Percentiles rank a stretch among this genome's conserved stretches.
Evolutionary conservation across 2,113 vertebrate genomes (phyloP).

Genomic region (Eidolon helvum): DNA sequence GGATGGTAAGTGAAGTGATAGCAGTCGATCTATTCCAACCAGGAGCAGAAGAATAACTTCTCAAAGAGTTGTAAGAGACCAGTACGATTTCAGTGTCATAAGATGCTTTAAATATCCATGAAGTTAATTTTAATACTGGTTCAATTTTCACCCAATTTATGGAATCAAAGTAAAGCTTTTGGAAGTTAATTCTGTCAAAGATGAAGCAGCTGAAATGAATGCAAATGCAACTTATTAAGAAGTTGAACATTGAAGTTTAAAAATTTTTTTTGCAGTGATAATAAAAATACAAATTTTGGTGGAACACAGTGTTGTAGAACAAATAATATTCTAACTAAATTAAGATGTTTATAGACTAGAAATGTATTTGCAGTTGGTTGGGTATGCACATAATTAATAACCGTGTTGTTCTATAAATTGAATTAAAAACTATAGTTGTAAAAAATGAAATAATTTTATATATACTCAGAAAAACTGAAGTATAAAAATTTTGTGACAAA

Average conservation of each 20-base stretch:
- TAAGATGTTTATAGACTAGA: conserved; percentile 39
- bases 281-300: conserved; percentile 40
- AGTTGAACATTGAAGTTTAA: background rate
- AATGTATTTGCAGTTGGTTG: conserved; percentile 56
- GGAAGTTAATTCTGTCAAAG: conserved; percentile 26
- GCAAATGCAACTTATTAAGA: conserved; percentile 23
- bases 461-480: background rate
- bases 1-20: background rate
- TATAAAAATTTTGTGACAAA: conserved; percentile 21
- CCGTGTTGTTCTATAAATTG: background rate
- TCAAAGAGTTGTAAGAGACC: background rate
- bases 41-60: background rate
- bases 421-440: background rate
- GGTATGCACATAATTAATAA: conserved; percentile 43
- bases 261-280: background rate
- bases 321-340: conserved; percentile 54
- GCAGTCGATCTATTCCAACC: background rate
- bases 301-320: conserved; percentile 39
- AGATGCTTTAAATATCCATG: background rate
- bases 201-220: background rate
- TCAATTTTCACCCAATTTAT: conserved; percentile 8
- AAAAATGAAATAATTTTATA: conserved; percentile 31
- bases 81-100: background rate
- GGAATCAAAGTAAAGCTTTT: background rate
- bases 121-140: conserved; percentile 19